These are phyloP conservation scores for Palaemon carinicauda DNA, from an alignment of 1,140 invertebrate genomes.

Conservation along the genomic window DNA sequence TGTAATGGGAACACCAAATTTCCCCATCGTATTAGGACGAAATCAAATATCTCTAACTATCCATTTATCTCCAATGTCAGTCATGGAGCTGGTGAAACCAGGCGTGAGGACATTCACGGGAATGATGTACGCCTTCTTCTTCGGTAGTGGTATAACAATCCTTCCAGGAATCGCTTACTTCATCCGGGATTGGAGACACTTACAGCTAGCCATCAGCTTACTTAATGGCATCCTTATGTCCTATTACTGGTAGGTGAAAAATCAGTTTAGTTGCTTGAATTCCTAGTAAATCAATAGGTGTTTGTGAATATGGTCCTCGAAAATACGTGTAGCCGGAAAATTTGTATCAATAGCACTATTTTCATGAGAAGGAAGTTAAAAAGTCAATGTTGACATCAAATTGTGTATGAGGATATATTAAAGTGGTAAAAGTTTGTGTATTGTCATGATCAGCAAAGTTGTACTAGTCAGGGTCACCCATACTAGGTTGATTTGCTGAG, in stretches of 20 bases:
- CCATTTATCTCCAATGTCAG: constrained; percentile 47
- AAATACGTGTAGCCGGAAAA: neutral
- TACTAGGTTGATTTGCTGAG: too few species aligned
- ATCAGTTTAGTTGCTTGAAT: neutral
- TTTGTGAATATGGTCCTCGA: neutral
- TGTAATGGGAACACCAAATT: neutral
- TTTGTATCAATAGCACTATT: too few species aligned
- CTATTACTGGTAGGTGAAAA: constrained; percentile 58
- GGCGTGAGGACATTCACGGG: constrained; percentile 63
- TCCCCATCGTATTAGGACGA: neutral
- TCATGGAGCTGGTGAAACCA: constrained; percentile 63
- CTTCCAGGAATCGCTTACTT: constrained; percentile 64
- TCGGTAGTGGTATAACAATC: constrained; percentile 63
- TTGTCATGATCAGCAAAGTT: too few species aligned
- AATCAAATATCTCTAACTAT: neutral
- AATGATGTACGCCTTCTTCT: constrained; percentile 63
- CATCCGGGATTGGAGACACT: constrained; percentile 64
- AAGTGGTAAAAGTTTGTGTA: too few species aligned
- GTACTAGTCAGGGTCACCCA: too few species aligned
- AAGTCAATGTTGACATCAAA: too few species aligned
- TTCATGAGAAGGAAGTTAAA: too few species aligned
- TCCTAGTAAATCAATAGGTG: too few species aligned
- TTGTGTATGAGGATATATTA: too few species aligned
- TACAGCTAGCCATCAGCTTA: constrained; percentile 64
- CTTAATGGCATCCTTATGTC: constrained; percentile 57